These are phyloP conservation scores for Narcine bancroftii DNA, from an alignment of 2,113 vertebrate species.

Conservation along the genomic window DNA sequence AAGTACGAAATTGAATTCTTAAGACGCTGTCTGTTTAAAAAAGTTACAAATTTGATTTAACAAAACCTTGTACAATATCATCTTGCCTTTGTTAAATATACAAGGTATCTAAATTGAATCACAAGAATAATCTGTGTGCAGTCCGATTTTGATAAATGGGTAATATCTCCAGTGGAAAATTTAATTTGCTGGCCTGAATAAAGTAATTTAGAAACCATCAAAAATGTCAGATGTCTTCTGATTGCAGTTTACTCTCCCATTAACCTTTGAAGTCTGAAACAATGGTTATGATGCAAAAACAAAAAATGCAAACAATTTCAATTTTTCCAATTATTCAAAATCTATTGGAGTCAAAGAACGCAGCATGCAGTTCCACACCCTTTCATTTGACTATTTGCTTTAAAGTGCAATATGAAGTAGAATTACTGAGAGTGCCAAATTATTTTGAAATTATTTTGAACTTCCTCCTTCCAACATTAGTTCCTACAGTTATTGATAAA, in stretches of 20 bases:
- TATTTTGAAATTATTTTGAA: background rate
- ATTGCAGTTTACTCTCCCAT: slow-evolving; percentile 19
- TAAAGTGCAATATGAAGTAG: background rate
- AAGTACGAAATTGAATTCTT: no score
- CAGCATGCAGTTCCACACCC: background rate
- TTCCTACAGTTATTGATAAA: background rate
- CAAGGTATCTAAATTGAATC: slow-evolving; percentile 21
- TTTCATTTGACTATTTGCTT: background rate
- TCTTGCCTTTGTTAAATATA: slow-evolving; percentile 23
- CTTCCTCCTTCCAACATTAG: background rate
- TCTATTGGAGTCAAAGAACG: background rate
- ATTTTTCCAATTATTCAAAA: background rate
- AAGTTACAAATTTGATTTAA: background rate
- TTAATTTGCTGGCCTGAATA: slow-evolving; percentile 29
- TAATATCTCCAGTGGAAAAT: slow-evolving; percentile 32
- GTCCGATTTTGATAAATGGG: slow-evolving; percentile 35
- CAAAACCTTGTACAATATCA: background rate
- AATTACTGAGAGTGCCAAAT: background rate
- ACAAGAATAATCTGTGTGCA: slow-evolving; percentile 13
- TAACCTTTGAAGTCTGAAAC: slow-evolving; percentile 27
- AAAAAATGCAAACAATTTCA: slow-evolving; percentile 25
- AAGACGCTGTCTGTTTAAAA: background rate
- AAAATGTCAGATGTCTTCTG: slow-evolving; percentile 10
- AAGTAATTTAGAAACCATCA: slow-evolving; percentile 36
- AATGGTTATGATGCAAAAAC: background rate